These are phyloP conservation scores for Enoplosus armatus DNA, from an alignment of 2,797 vertebrate genomes.

Conservation along the genomic window DNA sequence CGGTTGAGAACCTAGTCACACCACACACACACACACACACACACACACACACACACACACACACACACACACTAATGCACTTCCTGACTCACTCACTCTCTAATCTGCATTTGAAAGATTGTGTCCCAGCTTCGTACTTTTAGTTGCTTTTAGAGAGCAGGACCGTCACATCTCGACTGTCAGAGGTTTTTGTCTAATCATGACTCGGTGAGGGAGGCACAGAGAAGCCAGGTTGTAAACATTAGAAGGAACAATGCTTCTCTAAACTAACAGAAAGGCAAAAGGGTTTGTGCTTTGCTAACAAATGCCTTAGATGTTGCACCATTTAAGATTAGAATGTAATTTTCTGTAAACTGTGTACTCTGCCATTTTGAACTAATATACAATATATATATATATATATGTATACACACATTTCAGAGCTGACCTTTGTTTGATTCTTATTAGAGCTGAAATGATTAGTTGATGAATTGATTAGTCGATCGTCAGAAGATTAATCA, in stretches of 20 bases:
- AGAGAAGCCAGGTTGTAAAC: constrained; percentile 6
- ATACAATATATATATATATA: no score
- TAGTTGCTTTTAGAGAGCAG: constrained; percentile 16
- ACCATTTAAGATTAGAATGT: not conserved
- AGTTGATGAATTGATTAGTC: not conserved
- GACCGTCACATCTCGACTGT: not conserved
- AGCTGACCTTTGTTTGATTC: not conserved
- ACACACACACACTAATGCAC: constrained; percentile 26
- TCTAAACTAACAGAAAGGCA: not conserved
- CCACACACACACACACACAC: constrained; percentile 30
- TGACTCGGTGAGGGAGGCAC: not conserved
- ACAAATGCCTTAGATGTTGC: constrained; percentile 11
- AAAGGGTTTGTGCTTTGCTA: not conserved
- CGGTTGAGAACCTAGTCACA: constrained; percentile 56
- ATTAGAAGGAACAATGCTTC: not conserved
- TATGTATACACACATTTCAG: not conserved
- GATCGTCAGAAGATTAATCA: not conserved
- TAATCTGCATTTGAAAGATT: constrained; percentile 49
- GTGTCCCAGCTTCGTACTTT: constrained; percentile 5
- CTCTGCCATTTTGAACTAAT: not conserved
- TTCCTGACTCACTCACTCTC: constrained; percentile 36
- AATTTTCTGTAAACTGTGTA: not conserved
- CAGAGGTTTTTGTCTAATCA: constrained; percentile 8
- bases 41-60: constrained; percentile 14
- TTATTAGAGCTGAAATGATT: not conserved